Percentiles rank a stretch among this genome's conserved stretches.
Evolutionary conservation across 2,797 vertebrate species (phyloP).

Genomic region (Acipenser transmontanus): DNA sequence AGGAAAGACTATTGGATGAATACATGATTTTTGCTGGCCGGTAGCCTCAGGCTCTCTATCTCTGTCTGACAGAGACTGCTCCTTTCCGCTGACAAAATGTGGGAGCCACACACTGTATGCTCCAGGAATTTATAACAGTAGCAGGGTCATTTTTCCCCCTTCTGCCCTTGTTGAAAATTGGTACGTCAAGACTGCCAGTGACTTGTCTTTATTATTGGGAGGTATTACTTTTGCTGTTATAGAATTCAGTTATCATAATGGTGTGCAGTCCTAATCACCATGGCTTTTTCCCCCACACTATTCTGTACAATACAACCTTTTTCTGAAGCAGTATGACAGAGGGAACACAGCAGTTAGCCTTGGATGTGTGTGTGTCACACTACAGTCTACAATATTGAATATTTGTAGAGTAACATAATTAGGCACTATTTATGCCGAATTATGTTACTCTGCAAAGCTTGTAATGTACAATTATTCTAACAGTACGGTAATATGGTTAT

Average conservation of each 20-base stretch:
- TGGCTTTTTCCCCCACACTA: background rate
- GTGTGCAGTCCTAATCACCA: slow-evolving; percentile 1
- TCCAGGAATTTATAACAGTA: slow-evolving; percentile 29
- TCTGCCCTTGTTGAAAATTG: slow-evolving; percentile 36
- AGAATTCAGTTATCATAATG: slow-evolving; percentile 29
- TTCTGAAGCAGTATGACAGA: background rate
- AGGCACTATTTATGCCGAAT: too few species aligned
- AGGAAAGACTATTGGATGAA: too few species aligned
- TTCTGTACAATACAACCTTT: background rate
- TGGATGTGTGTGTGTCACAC: background rate
- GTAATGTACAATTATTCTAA: too few species aligned
- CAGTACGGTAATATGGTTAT: too few species aligned
- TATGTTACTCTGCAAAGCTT: too few species aligned
- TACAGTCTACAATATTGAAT: too few species aligned
- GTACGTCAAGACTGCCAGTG: slow-evolving; percentile 27
- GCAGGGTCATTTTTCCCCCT: slow-evolving; percentile 26
- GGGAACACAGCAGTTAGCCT: background rate
- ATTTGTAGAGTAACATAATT: too few species aligned
- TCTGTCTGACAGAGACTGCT: background rate
- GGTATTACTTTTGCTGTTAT: slow-evolving; percentile 29
- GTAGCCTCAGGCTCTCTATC: too few species aligned
- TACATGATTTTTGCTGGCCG: too few species aligned
- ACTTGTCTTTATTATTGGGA: slow-evolving; percentile 31
- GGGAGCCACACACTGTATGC: slow-evolving; percentile 22
- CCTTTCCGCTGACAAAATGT: too few species aligned